phyloP scores from a whole-genome alignment of 2,888 invertebrate genomes.

The Xanthorhoe designata region DNA sequence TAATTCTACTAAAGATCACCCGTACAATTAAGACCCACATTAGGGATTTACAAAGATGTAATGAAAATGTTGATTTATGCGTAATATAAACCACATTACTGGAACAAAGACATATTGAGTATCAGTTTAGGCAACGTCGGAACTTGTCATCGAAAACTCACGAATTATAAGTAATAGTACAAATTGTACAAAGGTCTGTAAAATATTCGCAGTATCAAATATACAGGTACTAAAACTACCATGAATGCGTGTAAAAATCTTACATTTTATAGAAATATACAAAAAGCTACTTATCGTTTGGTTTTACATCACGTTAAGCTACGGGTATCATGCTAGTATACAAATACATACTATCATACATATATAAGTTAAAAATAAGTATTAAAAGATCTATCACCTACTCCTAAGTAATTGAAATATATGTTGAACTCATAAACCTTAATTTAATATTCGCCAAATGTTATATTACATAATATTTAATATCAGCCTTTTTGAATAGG shows the following conservation, averaged over 20 bases:
- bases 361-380: slow-evolving; percentile 34
- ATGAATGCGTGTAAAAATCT: slow-evolving; percentile 75
- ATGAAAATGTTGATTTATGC: slow-evolving; percentile 1
- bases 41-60: neutral
- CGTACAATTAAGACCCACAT: neutral
- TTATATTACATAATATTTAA: slow-evolving; percentile 74
- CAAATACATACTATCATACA: slow-evolving; percentile 40
- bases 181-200: slow-evolving; percentile 34
- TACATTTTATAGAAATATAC: slow-evolving; percentile 81
- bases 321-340: slow-evolving; percentile 48
- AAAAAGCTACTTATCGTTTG: slow-evolving; percentile 74
- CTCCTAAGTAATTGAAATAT: slow-evolving; percentile 50
- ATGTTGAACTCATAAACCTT: slow-evolving; percentile 62
- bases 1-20: slow-evolving; percentile 4
- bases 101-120: slow-evolving; percentile 18
- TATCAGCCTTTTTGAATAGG: slow-evolving; percentile 85
- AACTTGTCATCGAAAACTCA: slow-evolving; percentile 23
- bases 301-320: slow-evolving; percentile 70
- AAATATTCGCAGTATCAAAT: slow-evolving; percentile 70
- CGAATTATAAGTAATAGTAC: neutral
- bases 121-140: slow-evolving; percentile 27
- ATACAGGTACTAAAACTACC: slow-evolving; percentile 71
- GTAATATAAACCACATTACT: neutral
- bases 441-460: slow-evolving; percentile 75
- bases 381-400: slow-evolving; percentile 25